Conservation (phyloP, 2,888 invertebrate species). For the Marasmarcha lunaedactyla region DNA sequence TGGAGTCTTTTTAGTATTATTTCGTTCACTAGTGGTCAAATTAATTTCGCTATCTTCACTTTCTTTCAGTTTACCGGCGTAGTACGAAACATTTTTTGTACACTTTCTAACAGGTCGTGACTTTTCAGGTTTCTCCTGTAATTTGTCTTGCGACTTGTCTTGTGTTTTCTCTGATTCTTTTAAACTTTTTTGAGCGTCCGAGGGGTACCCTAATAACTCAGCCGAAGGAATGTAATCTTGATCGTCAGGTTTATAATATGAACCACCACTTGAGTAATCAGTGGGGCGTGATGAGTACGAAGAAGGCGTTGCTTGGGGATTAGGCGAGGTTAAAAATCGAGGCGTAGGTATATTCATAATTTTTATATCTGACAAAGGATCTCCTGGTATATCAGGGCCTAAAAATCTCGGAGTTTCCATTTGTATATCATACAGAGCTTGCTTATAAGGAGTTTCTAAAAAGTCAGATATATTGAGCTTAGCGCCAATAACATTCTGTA, state of each 20-base stretch:
- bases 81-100: slow-evolving; percentile 58
- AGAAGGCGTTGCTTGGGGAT: slow-evolving; percentile 43
- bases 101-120: slow-evolving; percentile 49
- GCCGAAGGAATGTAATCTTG: slow-evolving; percentile 52
- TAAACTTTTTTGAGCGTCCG: slow-evolving; percentile 25
- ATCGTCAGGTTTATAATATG: slow-evolving; percentile 74
- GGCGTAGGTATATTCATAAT: slow-evolving; percentile 70
- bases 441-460: slow-evolving; percentile 72
- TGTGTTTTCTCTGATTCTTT: slow-evolving; percentile 15
- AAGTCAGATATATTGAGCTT: slow-evolving; percentile 59
- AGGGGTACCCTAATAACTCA: slow-evolving; percentile 31
- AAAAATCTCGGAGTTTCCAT: slow-evolving; percentile 70
- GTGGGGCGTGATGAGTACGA: slow-evolving; percentile 60
- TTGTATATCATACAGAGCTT: slow-evolving; percentile 51
- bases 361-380: slow-evolving; percentile 66
- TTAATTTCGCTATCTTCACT: not conserved
- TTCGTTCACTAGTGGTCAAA: not conserved
- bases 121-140: slow-evolving; percentile 15
- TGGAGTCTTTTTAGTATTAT: slow-evolving; percentile 13
- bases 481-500: slow-evolving; percentile 52
- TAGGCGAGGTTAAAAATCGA: slow-evolving; percentile 58
- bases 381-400: slow-evolving; percentile 47
- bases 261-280: slow-evolving; percentile 73
- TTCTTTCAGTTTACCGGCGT: slow-evolving; percentile 7
- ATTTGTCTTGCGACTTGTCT: slow-evolving; percentile 14